Evolutionary conservation across 1,140 invertebrate genomes (phyloP).

Genomic region (Dolichoris vasculosae): DNA sequence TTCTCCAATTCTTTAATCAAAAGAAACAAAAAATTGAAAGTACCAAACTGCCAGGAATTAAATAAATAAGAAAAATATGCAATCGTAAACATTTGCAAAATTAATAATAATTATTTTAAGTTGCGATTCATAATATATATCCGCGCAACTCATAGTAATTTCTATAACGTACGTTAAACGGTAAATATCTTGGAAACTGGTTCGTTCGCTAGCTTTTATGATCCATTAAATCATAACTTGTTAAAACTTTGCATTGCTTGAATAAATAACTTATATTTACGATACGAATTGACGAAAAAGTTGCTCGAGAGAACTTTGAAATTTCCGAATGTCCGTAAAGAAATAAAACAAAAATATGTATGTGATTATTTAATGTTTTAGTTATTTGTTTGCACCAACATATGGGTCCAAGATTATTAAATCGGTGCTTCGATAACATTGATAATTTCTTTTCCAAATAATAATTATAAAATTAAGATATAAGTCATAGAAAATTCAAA

Average conservation of each 20-base stretch:
- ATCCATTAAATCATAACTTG: constrained; percentile 5
- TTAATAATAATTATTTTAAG: constrained; percentile 17
- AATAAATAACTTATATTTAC: not conserved
- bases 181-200: not conserved
- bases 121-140: constrained; percentile 46
- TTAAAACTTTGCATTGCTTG: constrained; percentile 16
- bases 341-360: not conserved
- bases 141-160: constrained; percentile 58
- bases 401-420: constrained; percentile 41
- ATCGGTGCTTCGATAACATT: constrained; percentile 4
- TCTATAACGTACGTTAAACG: constrained; percentile 49
- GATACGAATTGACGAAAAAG: not conserved
- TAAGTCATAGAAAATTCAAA: not conserved
- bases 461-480: not conserved
- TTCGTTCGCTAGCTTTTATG: not conserved
- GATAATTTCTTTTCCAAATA: not conserved
- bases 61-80: not conserved
- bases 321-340: not conserved
- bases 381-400: constrained; percentile 15
- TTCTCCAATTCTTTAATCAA: not conserved
- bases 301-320: not conserved
- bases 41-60: not conserved
- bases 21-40: not conserved
- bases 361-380: constrained; percentile 36
- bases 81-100: not conserved